phyloP scores from a whole-genome alignment of 2,113 vertebrate species.

The Empidonax alnorum region DNA sequence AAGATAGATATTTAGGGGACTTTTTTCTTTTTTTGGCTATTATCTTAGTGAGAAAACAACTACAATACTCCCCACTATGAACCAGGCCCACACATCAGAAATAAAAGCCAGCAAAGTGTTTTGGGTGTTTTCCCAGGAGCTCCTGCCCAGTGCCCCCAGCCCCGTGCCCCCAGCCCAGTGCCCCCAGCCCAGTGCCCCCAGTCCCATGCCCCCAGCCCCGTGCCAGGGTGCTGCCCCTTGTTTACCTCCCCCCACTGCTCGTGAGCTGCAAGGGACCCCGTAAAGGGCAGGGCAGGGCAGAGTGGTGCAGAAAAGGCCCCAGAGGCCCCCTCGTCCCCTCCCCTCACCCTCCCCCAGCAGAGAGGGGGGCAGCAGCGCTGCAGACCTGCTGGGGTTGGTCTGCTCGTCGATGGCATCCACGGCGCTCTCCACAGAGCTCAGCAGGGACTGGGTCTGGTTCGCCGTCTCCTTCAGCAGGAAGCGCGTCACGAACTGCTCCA shows the following conservation, averaged over 20 bases:
- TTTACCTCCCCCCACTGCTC: accelerated
- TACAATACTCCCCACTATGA: neutral
- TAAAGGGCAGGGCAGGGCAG: neutral
- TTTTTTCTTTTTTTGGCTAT: neutral
- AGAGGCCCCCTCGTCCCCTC: neutral
- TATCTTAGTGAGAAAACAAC: neutral
- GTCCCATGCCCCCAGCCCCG: accelerated
- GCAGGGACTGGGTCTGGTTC: slow-evolving; percentile 94
- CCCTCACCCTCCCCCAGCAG: neutral
- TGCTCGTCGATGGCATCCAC: slow-evolving; percentile 97
- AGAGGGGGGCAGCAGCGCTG: neutral
- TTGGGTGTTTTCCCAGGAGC: neutral
- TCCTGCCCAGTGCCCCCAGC: neutral
- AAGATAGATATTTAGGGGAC: neutral
- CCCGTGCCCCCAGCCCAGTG: accelerated
- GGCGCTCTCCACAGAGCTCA: slow-evolving; percentile 94
- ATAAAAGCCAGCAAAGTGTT: neutral
- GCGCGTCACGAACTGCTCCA: slow-evolving; percentile 97
- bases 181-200: too few relatives aligned
- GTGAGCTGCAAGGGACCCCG: accelerated
- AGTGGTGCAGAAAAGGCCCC: accelerated
- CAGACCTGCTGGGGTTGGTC: slow-evolving; percentile 88
- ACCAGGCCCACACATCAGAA: neutral
- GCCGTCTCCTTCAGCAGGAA: slow-evolving; percentile 96
- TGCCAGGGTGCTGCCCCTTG: neutral